phyloP scores from a whole-genome alignment of 2,888 invertebrate species.

The Calliphora vomitoria region DNA sequence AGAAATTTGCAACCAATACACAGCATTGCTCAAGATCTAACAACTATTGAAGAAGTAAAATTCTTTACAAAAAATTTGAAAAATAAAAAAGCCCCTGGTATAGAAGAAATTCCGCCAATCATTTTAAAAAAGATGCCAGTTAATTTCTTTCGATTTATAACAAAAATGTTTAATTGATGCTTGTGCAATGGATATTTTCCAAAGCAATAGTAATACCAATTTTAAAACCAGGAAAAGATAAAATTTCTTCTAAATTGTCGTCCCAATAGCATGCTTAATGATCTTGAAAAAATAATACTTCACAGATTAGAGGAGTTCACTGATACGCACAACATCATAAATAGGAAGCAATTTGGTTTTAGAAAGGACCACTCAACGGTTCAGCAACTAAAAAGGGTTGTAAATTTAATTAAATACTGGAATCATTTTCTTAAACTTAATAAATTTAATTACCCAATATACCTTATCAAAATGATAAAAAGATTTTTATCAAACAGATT shows the following conservation, averaged over 20 bases:
- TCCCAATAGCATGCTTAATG: conserved; percentile 30
- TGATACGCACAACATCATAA: not conserved
- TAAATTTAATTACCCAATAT: not conserved
- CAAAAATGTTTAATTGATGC: conserved; percentile 32
- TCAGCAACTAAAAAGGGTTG: conserved; percentile 36
- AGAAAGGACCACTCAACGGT: too few relatives aligned
- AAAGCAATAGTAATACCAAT: not conserved
- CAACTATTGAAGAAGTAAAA: not conserved
- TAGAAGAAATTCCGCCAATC: not conserved
- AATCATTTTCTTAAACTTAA: conserved; percentile 22
- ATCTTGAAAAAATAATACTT: conserved; percentile 14
- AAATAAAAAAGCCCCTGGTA: not conserved
- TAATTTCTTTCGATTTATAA: not conserved
- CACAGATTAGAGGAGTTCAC: not conserved
- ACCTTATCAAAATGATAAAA: conserved; percentile 15
- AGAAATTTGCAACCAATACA: not conserved
- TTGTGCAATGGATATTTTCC: conserved; percentile 17
- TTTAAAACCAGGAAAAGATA: not conserved
- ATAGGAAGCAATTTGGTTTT: conserved; percentile 19
- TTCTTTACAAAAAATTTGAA: not conserved
- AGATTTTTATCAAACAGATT: not conserved
- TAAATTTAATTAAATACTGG: conserved; percentile 36
- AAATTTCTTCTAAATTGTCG: not conserved
- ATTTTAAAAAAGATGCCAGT: not conserved
- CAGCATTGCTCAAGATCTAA: not conserved